A percentile compares a stretch with the other conserved stretches of the same genome.
These are phyloP conservation scores for Corythornis cristatus DNA, from an alignment of 2,113 vertebrate species.

Conservation along the genomic window DNA sequence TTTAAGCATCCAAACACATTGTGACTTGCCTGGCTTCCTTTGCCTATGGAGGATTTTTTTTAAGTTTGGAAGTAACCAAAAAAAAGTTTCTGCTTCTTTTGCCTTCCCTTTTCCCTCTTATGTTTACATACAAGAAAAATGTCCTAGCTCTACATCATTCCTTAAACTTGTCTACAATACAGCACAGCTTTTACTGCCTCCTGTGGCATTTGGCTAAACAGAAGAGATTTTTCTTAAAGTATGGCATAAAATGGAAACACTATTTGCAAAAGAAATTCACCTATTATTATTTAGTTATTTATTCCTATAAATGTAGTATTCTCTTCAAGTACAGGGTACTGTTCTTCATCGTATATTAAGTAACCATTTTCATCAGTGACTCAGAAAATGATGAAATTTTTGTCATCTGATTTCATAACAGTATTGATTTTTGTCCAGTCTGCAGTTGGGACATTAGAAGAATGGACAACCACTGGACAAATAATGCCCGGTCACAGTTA, in stretches of 20 bases:
- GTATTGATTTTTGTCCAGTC: constrained; percentile 1
- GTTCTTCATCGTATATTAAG: neutral
- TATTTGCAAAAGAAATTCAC: neutral
- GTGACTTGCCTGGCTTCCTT: neutral
- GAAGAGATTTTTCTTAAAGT: neutral
- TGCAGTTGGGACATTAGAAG: neutral
- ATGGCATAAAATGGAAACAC: neutral
- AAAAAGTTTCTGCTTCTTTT: neutral
- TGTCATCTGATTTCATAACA: neutral
- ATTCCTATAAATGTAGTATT: neutral
- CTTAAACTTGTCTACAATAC: neutral
- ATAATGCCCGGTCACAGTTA: neutral
- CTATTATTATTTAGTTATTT: neutral
- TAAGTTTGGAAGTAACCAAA: neutral
- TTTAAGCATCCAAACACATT: neutral
- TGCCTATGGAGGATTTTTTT: neutral
- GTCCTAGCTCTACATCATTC: neutral
- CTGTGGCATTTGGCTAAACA: neutral
- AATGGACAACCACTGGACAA: neutral
- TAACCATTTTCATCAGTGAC: neutral
- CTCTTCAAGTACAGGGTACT: neutral
- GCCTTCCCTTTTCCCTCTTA: neutral
- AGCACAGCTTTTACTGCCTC: neutral
- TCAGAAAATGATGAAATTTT: neutral
- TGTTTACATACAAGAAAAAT: neutral